Percentiles rank a stretch among this genome's conserved stretches.
Evolutionary conservation across 2,113 vertebrate species (phyloP).

Genomic region (Notarius quadriscutis): DNA sequence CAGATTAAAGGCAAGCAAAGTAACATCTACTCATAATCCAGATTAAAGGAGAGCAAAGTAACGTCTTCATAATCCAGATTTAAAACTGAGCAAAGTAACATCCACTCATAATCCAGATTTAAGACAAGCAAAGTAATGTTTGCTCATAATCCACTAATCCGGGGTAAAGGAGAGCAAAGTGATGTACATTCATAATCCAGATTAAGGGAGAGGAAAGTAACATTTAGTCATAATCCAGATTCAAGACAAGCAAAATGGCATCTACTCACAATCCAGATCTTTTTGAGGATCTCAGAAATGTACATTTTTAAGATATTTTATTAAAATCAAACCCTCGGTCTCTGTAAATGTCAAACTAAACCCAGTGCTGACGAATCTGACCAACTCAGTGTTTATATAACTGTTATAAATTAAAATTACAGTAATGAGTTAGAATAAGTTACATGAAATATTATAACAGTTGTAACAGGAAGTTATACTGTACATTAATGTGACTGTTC

Average conservation of each 20-base stretch:
- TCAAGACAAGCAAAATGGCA: not conserved
- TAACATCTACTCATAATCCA: not conserved
- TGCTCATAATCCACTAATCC: not conserved
- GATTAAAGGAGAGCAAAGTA: not conserved
- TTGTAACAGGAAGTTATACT: no score
- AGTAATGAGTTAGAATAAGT: not conserved
- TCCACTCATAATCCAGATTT: not conserved
- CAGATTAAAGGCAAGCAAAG: not conserved
- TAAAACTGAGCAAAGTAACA: not conserved
- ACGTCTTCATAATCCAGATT: not conserved
- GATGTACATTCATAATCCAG: not conserved
- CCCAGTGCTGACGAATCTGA: not conserved
- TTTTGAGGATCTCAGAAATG: not conserved
- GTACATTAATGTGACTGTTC: no score
- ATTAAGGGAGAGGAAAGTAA: not conserved
- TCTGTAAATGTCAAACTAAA: no score
- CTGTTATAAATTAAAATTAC: not conserved
- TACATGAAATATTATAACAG: not conserved
- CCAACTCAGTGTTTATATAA: not conserved
- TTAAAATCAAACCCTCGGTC: no score
- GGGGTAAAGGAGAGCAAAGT: conserved; percentile 77
- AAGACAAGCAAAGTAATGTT: not conserved
- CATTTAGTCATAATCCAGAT: not conserved
- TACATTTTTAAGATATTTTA: not conserved
- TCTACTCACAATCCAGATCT: not conserved